These are phyloP conservation scores for Elaphurus davidianus DNA, from an alignment of 2,113 vertebrate species.

Conservation along the genomic window DNA sequence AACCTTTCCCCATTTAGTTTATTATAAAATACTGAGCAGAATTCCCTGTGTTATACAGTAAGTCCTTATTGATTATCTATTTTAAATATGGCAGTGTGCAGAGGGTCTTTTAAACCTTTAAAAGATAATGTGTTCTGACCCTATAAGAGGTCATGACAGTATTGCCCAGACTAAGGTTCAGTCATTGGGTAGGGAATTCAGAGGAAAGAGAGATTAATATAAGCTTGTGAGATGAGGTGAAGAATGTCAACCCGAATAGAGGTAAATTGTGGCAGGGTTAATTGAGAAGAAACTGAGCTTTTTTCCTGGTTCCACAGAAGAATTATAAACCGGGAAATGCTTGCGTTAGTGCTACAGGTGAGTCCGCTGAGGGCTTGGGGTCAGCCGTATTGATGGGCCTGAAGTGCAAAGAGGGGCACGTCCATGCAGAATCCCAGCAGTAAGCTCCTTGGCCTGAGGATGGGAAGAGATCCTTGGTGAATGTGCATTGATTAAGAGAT, in stretches of 20 bases:
- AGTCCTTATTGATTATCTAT: not conserved
- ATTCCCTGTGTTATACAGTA: not conserved
- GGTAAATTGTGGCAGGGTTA: not conserved
- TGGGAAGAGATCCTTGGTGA: not conserved
- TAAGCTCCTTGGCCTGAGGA: not conserved
- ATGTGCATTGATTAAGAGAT: not conserved
- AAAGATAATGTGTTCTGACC: not conserved
- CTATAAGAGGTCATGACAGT: not conserved
- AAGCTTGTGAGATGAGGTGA: not conserved
- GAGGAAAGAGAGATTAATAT: not conserved
- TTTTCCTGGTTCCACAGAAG: not conserved
- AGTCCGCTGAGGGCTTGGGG: not conserved
- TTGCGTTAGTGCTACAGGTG: not conserved
- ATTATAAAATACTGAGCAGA: not conserved
- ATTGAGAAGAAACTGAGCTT: not conserved
- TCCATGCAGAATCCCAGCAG: not conserved
- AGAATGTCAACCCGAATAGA: not conserved
- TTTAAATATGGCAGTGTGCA: not conserved
- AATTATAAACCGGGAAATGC: not conserved
- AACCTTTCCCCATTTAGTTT: not conserved
- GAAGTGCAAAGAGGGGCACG: fast-evolving
- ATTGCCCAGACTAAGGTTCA: not conserved
- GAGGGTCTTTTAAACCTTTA: not conserved
- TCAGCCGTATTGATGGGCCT: not conserved
- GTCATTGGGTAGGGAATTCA: not conserved